These are phyloP conservation scores for Gadus chalcogrammus DNA, from an alignment of 2,113 vertebrate genomes.

Conservation along the genomic window DNA sequence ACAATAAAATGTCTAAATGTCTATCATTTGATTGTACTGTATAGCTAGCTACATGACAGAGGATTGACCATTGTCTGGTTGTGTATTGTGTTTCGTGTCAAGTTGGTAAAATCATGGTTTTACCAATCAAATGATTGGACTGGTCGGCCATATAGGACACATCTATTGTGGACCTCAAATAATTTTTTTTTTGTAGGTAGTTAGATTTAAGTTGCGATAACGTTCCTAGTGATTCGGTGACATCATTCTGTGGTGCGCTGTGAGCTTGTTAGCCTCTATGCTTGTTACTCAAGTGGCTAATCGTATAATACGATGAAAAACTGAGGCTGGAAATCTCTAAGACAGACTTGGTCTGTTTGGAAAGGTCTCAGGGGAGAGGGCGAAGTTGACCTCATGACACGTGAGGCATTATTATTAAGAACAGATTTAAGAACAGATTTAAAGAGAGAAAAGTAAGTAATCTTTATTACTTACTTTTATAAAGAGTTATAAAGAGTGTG, in stretches of 20 bases:
- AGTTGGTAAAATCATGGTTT: too few relatives aligned
- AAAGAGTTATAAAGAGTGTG: too few relatives aligned
- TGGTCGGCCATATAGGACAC: too few relatives aligned
- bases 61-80: neutral
- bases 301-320: constrained; percentile 55
- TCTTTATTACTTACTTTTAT: too few relatives aligned
- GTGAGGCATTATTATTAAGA: too few relatives aligned
- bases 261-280: constrained; percentile 26
- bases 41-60: neutral
- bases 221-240: constrained; percentile 10
- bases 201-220: neutral
- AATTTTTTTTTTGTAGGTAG: neutral
- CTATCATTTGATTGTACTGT: neutral
- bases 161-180: neutral
- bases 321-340: constrained; percentile 28
- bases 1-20: neutral
- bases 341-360: constrained; percentile 52
- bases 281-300: constrained; percentile 55
- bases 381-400: constrained; percentile 9
- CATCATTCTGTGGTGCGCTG: constrained; percentile 5
- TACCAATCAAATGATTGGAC: too few relatives aligned
- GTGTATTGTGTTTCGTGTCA: neutral
- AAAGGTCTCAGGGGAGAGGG: constrained; percentile 24
- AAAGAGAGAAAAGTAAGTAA: too few relatives aligned
- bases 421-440: too few relatives aligned